phyloP scores from a whole-genome alignment of 2,797 vertebrate species.

The Poliocrania exsul region DNA sequence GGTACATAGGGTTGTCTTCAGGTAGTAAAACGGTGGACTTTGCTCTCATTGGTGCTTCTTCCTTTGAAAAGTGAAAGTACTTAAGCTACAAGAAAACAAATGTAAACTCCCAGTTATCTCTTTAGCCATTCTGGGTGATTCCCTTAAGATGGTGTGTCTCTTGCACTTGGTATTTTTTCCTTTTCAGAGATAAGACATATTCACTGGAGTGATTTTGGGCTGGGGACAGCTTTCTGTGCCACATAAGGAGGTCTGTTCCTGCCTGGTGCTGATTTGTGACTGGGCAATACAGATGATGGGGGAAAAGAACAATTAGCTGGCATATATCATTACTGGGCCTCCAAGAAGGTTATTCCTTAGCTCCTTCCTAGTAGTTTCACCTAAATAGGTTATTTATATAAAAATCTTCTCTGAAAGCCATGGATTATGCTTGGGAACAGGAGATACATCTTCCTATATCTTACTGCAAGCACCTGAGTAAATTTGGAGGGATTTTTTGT shows the following conservation, averaged over 20 bases:
- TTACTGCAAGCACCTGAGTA: neutral
- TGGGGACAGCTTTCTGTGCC: neutral
- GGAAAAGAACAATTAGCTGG: neutral
- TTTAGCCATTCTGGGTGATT: neutral
- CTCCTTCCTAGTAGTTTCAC: slow-evolving; percentile 27
- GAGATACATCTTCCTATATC: neutral
- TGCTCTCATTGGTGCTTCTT: neutral
- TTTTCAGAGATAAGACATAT: neutral
- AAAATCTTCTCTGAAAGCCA: neutral
- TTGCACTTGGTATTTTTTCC: neutral
- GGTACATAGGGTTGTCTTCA: neutral
- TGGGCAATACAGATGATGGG: neutral
- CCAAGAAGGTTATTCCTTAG: slow-evolving; percentile 15
- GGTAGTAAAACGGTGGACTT: neutral
- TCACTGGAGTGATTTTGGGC: neutral
- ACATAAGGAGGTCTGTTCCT: neutral
- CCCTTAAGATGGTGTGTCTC: neutral
- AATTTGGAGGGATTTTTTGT: neutral
- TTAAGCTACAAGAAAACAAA: neutral
- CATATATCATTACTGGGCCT: slow-evolving; percentile 19
- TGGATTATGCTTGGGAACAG: neutral
- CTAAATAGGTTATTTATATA: neutral
- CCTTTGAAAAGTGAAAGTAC: neutral
- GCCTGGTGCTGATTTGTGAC: slow-evolving; percentile 5
- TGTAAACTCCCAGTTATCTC: neutral